These are phyloP conservation scores for Caenorhabditis sp. DNA, from an alignment of 2,888 invertebrate genomes.

Conservation along the genomic window DNA sequence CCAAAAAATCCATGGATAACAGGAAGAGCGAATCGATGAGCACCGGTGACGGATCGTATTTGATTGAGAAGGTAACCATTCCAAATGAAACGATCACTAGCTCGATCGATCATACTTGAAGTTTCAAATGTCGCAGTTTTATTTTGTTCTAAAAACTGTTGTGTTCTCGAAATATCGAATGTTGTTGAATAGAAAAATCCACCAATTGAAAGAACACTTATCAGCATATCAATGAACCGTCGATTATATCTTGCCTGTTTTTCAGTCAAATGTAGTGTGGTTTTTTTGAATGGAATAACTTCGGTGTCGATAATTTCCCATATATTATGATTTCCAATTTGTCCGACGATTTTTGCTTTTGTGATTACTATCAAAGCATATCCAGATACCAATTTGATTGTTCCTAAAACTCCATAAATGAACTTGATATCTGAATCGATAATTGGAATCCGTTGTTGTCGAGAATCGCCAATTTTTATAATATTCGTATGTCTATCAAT, in stretches of 20 bases:
- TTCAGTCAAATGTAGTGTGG: conserved; percentile 83
- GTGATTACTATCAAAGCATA: conserved; percentile 61
- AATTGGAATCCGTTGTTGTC: conserved; percentile 56
- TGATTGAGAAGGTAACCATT: conserved; percentile 79
- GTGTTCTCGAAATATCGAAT: conserved; percentile 47
- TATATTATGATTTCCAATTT: conserved; percentile 64
- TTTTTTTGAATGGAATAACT: conserved; percentile 82
- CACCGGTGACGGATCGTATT: conserved; percentile 45
- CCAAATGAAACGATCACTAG: conserved; percentile 92
- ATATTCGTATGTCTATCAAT: conserved; percentile 58
- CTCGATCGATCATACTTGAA: conserved; percentile 62
- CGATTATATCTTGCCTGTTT: conserved; percentile 81
- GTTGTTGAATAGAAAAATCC: conserved; percentile 92
- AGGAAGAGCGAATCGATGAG: conserved; percentile 80
- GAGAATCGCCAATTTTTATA: conserved; percentile 42
- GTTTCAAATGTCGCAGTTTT: conserved; percentile 59
- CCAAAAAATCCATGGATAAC: conserved; percentile 86
- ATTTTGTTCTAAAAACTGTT: conserved; percentile 71
- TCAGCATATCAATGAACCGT: conserved; percentile 85
- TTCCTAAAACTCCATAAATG: conserved; percentile 66
- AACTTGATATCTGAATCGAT: conserved; percentile 59
- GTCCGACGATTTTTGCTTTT: conserved; percentile 58
- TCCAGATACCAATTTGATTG: conserved; percentile 67
- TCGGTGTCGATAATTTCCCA: conserved; percentile 69
- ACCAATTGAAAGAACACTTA: conserved; percentile 82